Percentiles rank a stretch among this genome's conserved stretches.
Conservation (phyloP, 2,888 invertebrate species). For the Rhopalosiphum nymphaeae region DNA sequence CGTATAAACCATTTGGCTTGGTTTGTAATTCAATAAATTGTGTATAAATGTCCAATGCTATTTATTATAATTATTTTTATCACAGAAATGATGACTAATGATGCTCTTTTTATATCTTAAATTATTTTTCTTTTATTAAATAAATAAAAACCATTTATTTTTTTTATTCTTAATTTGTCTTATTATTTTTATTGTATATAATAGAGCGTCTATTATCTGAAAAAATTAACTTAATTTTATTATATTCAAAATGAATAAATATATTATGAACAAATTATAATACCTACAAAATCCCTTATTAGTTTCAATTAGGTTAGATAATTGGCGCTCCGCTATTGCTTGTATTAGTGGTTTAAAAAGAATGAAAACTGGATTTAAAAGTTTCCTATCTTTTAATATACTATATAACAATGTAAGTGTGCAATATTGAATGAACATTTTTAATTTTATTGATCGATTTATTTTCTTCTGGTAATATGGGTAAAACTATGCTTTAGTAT, state of each 20-base stretch:
- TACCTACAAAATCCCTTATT: not conserved
- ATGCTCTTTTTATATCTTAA: not conserved
- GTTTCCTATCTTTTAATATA: not conserved
- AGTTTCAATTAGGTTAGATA: not conserved
- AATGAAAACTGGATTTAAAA: not conserved
- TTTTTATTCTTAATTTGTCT: not conserved
- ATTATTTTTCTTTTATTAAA: not conserved
- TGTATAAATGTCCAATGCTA: not conserved
- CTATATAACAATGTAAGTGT: slow-evolving; percentile 13
- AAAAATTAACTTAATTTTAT: not conserved
- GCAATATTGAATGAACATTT: slow-evolving; percentile 3
- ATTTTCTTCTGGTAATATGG: not conserved
- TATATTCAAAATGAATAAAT: not conserved
- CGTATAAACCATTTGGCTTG: not conserved
- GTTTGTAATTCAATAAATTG: not conserved
- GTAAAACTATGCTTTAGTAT: slow-evolving; percentile 9
- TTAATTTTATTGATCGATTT: not conserved
- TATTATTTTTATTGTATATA: not conserved
- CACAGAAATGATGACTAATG: not conserved
- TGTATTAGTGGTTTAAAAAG: not conserved
- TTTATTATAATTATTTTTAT: not conserved
- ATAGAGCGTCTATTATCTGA: not conserved
- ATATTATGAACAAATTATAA: not conserved
- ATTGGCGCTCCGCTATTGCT: not conserved
- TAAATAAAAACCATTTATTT: not conserved